These are phyloP conservation scores for Cantharis lateralis DNA, from an alignment of 2,888 invertebrate species.

Conservation along the genomic window DNA sequence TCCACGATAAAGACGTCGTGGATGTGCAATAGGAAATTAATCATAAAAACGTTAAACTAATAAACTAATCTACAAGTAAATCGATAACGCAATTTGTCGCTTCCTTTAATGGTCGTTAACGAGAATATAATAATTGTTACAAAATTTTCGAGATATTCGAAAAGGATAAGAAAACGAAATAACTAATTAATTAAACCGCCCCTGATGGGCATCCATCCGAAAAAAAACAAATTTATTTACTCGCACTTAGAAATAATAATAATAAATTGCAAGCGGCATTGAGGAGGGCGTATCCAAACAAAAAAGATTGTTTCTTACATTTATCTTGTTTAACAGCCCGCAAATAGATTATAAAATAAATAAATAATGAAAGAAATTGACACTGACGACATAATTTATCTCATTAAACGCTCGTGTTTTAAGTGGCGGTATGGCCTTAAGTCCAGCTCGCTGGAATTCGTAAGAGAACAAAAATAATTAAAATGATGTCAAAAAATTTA, in stretches of 20 bases:
- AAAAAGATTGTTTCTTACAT: background rate
- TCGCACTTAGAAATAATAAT: background rate
- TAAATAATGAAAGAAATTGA: background rate
- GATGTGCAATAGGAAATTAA: background rate
- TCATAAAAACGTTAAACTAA: background rate
- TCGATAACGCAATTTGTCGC: background rate
- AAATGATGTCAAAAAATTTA: background rate
- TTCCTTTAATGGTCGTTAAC: background rate
- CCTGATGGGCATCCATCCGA: background rate
- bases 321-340: background rate
- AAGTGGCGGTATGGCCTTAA: background rate
- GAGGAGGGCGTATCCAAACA: background rate
- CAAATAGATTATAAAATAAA: background rate
- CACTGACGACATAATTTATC: background rate
- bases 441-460: background rate
- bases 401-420: background rate
- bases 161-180: background rate
- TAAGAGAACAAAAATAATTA: background rate
- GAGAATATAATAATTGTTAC: background rate
- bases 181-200: constrained; percentile 12
- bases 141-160: background rate
- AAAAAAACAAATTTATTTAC: constrained; percentile 7
- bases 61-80: background rate
- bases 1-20: background rate
- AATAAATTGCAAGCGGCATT: background rate